A percentile compares a stretch with the other conserved stretches of the same genome.
Evolutionary conservation across 2,888 invertebrate genomes (phyloP).

Genomic region (Villa cingulata): DNA sequence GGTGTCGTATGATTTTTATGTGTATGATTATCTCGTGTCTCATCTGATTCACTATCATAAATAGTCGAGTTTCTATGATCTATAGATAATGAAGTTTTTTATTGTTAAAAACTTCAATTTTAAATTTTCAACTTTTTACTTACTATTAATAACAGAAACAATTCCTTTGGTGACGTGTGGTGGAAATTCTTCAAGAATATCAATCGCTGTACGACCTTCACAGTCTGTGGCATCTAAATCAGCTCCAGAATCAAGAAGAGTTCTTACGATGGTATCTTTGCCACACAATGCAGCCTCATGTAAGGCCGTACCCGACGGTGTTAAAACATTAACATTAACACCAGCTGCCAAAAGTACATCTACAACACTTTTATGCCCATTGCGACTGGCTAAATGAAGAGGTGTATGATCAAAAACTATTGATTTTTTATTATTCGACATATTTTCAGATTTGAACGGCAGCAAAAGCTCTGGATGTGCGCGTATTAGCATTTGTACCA

Average conservation of each 20-base stretch:
- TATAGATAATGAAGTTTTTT: slow-evolving; percentile 8
- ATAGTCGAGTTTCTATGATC: slow-evolving; percentile 28
- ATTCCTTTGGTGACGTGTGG: slow-evolving; percentile 78
- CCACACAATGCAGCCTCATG: slow-evolving; percentile 90
- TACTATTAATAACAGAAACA: slow-evolving; percentile 70
- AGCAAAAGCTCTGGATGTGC: slow-evolving; percentile 73
- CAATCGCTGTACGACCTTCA: slow-evolving; percentile 70
- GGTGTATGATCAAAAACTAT: slow-evolving; percentile 48
- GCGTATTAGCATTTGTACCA: slow-evolving; percentile 73
- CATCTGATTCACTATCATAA: slow-evolving; percentile 45
- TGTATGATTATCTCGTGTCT: slow-evolving; percentile 33
- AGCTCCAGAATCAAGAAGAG: slow-evolving; percentile 67
- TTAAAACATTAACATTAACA: slow-evolving; percentile 74
- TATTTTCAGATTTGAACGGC: slow-evolving; percentile 41
- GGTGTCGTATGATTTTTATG: slow-evolving; percentile 7
- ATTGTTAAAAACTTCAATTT: background rate
- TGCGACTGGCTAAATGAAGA: slow-evolving; percentile 83
- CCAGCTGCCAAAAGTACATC: slow-evolving; percentile 69
- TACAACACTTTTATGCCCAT: slow-evolving; percentile 80
- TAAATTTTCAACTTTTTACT: slow-evolving; percentile 33
- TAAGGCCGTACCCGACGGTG: slow-evolving; percentile 75
- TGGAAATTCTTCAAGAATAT: slow-evolving; percentile 77
- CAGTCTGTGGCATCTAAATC: slow-evolving; percentile 68
- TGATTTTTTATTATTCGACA: background rate
- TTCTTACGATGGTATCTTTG: slow-evolving; percentile 73